Percentiles rank a stretch among this genome's conserved stretches.
These are phyloP conservation scores for Microhierax caerulescens DNA, from an alignment of 2,797 vertebrate genomes.

Conservation along the genomic window DNA sequence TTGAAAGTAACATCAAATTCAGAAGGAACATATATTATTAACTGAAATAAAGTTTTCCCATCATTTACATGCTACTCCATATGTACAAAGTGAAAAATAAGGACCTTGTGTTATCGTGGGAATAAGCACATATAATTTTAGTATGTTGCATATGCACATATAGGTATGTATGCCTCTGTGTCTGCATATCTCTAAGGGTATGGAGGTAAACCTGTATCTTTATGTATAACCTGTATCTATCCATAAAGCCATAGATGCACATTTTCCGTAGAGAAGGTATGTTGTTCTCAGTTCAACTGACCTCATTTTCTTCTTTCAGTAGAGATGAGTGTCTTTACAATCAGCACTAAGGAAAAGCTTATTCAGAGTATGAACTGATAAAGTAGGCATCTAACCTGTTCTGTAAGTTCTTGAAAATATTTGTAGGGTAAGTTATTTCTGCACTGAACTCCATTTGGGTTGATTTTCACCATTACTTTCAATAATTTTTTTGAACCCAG, in stretches of 20 bases:
- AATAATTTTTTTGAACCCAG: background rate
- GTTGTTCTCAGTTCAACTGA: background rate
- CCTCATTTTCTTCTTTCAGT: background rate
- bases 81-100: background rate
- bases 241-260: background rate
- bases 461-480: background rate
- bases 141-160: fast-evolving
- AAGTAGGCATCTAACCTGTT: background rate
- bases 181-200: background rate
- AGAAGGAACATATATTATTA: background rate
- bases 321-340: background rate
- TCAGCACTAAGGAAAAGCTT: background rate
- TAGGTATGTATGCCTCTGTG: background rate
- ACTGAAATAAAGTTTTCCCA: background rate
- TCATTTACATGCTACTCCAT: background rate
- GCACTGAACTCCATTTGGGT: background rate
- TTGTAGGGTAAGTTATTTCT: background rate
- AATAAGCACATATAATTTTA: background rate
- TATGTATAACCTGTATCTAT: background rate
- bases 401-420: background rate
- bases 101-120: background rate
- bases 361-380: background rate
- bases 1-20: background rate
- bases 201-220: background rate
- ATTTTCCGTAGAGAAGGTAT: background rate